These are phyloP conservation scores for Margarornis squamiger DNA, from an alignment of 2,797 vertebrate species.

Conservation along the genomic window DNA sequence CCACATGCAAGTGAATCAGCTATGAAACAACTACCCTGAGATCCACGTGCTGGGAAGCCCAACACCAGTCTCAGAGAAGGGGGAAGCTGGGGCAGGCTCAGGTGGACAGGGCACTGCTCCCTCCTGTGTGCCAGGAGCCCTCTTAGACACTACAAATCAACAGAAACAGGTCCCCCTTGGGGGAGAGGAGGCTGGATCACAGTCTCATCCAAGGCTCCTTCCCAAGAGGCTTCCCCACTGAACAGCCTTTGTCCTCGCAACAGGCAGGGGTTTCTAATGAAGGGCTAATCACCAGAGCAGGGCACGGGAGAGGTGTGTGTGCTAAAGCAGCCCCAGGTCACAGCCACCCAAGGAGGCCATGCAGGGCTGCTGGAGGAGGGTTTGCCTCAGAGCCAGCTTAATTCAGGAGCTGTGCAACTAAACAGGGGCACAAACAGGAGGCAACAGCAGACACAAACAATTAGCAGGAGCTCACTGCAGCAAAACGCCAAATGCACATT, in stretches of 20 bases:
- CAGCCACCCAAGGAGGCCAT: not conserved
- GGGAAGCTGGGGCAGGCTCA: no score
- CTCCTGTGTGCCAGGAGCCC: not conserved
- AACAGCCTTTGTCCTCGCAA: not conserved
- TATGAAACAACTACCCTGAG: fast-evolving
- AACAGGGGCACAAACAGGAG: not conserved
- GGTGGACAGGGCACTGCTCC: not conserved
- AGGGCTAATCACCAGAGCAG: not conserved
- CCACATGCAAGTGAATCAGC: fast-evolving
- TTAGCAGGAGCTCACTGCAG: not conserved
- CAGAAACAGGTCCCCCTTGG: not conserved
- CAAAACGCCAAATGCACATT: not conserved
- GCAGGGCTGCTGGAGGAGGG: not conserved
- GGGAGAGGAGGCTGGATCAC: not conserved
- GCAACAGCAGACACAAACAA: not conserved
- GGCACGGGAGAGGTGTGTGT: not conserved
- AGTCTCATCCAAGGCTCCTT: not conserved
- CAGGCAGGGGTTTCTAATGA: not conserved
- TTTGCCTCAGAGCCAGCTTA: not conserved
- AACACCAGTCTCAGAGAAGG: not conserved
- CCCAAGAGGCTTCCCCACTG: not conserved
- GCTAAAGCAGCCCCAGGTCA: fast-evolving
- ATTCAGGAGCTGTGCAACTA: not conserved
- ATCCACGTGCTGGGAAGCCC: not conserved
- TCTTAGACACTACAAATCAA: not conserved